Conservation (phyloP, 2,888 invertebrate genomes). For the Strigamia maritima region DNA sequence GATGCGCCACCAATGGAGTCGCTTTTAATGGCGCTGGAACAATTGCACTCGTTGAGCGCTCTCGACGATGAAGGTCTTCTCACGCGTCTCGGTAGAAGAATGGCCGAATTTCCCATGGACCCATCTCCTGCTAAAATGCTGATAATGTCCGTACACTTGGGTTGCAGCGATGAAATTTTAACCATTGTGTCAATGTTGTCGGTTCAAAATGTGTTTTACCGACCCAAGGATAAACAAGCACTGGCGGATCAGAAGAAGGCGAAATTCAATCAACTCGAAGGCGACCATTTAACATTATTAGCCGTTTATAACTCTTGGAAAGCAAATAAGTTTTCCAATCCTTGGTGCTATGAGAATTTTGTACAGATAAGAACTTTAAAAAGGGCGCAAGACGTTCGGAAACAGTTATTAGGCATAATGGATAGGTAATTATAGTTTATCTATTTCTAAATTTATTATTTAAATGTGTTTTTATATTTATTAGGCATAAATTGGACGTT, state of each 20-base stretch:
- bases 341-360: slow-evolving; percentile 99
- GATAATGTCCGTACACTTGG: slow-evolving; percentile 96
- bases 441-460: background rate
- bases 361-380: slow-evolving; percentile 95
- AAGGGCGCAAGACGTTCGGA: slow-evolving; percentile 94
- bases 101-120: slow-evolving; percentile 99
- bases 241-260: slow-evolving; percentile 98
- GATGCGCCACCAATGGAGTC: slow-evolving; percentile 98
- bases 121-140: slow-evolving; percentile 97
- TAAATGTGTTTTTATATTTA: background rate
- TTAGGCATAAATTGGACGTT: slow-evolving; percentile 88
- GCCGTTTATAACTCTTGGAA: slow-evolving; percentile 99
- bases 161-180: slow-evolving; percentile 96
- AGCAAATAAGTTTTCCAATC: slow-evolving; percentile 97
- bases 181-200: slow-evolving; percentile 99
- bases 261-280: slow-evolving; percentile 98
- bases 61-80: slow-evolving; percentile 81
- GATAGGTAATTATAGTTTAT: slow-evolving; percentile 64
- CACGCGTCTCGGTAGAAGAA: slow-evolving; percentile 65
- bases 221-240: slow-evolving; percentile 87
- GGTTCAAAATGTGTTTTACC: slow-evolving; percentile 96
- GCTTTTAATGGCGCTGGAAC: slow-evolving; percentile 94
- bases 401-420: slow-evolving; percentile 96
- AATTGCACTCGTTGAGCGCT: slow-evolving; percentile 92
- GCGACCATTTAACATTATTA: slow-evolving; percentile 94